Evolutionary conservation across 37 sponge, comb jelly and placozoan genomes (phyloP).

Genomic region (Bolinopsis microptera): DNA sequence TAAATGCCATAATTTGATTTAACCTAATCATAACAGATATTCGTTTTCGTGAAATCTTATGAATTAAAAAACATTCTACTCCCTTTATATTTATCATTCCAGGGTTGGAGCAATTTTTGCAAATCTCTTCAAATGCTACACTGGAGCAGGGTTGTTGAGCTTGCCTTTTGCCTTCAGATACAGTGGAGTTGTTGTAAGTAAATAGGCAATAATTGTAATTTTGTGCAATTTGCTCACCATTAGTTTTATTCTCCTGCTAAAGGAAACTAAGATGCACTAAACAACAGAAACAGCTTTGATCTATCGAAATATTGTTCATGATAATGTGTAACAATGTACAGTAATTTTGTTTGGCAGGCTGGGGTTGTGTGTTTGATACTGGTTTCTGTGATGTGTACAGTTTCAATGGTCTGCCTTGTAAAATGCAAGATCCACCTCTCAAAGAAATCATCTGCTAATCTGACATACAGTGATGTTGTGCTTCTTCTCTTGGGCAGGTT

Average conservation of each 20-base stretch:
- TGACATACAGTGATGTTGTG: constrained; percentile 36
- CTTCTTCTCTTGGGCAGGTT: constrained; percentile 52
- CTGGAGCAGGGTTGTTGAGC: constrained; percentile 52
- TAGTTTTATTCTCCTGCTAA: not conserved
- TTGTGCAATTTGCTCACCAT: not conserved
- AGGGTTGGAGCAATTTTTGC: constrained; percentile 46
- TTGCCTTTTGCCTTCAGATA: constrained; percentile 61
- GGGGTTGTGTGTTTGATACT: constrained; percentile 35
- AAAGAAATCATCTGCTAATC: not conserved
- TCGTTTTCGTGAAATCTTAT: too few relatives aligned
- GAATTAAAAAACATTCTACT: too few relatives aligned
- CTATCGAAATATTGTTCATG: too few relatives aligned
- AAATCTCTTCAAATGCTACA: constrained; percentile 59
- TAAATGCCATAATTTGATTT: too few relatives aligned
- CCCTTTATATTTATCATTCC: too few relatives aligned
- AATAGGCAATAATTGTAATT: too few relatives aligned
- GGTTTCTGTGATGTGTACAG: constrained; percentile 37
- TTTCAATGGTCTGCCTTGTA: constrained; percentile 54
- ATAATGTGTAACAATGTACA: too few relatives aligned
- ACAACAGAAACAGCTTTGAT: too few relatives aligned
- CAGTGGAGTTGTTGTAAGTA: constrained; percentile 43
- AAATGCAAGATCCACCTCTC: constrained; percentile 45
- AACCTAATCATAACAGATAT: too few relatives aligned
- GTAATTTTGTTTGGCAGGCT: too few relatives aligned
- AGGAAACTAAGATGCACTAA: too few relatives aligned